A percentile compares a stretch with the other conserved stretches of the same genome.
These are phyloP conservation scores for Geophilus truncorum DNA, from an alignment of 2,888 invertebrate genomes.

Conservation along the genomic window DNA sequence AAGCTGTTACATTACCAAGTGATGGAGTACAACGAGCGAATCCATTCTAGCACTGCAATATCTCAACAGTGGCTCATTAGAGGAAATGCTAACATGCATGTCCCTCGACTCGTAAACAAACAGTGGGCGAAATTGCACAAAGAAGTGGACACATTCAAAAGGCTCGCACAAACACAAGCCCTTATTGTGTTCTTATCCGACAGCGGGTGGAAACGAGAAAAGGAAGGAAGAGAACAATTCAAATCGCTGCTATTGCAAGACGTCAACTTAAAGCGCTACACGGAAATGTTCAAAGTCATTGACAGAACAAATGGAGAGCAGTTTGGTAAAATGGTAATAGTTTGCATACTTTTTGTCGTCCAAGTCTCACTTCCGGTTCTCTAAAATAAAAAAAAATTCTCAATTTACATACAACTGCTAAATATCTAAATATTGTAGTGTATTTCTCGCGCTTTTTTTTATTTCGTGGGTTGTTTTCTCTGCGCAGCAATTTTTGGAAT, in stretches of 20 bases:
- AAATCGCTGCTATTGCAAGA: neutral
- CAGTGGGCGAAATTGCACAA: neutral
- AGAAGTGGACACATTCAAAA: neutral
- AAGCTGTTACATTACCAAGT: neutral
- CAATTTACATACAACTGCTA: too few species aligned
- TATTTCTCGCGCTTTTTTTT: too few species aligned
- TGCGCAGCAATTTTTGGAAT: too few species aligned
- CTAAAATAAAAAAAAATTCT: too few species aligned
- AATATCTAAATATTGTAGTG: too few species aligned
- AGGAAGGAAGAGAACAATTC: neutral
- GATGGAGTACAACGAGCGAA: neutral
- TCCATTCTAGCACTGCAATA: neutral
- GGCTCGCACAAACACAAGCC: neutral
- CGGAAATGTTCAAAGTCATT: neutral
- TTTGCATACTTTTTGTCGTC: too few species aligned
- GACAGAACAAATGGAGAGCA: neutral
- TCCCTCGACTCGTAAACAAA: neutral
- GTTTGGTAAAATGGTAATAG: neutral
- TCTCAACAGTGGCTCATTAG: neutral
- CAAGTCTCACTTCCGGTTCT: too few species aligned
- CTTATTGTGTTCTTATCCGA: neutral
- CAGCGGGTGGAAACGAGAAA: neutral
- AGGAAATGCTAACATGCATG: neutral
- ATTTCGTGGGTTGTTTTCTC: too few species aligned
- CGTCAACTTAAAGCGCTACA: neutral